Percentiles rank a stretch among this genome's conserved stretches.
These are phyloP conservation scores for Trichomycterus rosablanca DNA, from an alignment of 2,113 vertebrate genomes.

Conservation along the genomic window DNA sequence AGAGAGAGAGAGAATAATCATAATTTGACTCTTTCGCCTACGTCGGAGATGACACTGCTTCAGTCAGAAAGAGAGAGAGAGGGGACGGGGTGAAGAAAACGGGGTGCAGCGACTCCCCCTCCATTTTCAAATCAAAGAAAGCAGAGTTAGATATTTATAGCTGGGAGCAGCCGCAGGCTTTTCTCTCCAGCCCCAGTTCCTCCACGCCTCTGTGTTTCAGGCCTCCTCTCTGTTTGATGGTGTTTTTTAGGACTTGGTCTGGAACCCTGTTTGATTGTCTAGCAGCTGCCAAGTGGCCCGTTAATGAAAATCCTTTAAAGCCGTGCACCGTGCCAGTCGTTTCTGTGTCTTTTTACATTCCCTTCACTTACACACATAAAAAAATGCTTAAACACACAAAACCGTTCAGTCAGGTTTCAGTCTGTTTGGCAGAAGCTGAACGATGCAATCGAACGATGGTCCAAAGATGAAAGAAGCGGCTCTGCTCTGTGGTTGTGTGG, in stretches of 20 bases:
- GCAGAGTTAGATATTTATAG: slow-evolving; percentile 36
- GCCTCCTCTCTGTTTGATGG: slow-evolving; percentile 1
- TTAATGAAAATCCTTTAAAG: slow-evolving; percentile 28
- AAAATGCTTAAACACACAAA: no score
- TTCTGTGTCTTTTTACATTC: no score
- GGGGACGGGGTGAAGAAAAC: background rate
- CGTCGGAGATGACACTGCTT: slow-evolving; percentile 17
- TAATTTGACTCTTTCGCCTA: slow-evolving; percentile 23
- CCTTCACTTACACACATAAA: background rate
- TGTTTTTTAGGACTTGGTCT: background rate
- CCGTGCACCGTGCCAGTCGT: slow-evolving; percentile 1
- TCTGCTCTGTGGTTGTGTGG: no score
- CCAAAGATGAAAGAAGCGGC: no score
- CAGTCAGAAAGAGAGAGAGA: slow-evolving; percentile 5
- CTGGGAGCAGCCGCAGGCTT: slow-evolving; percentile 10
- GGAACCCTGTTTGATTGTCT: slow-evolving; percentile 6
- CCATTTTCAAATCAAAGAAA: slow-evolving; percentile 35
- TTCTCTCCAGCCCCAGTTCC: background rate
- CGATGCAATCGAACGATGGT: no score
- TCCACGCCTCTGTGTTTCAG: background rate
- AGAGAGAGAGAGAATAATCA: background rate
- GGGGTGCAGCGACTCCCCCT: background rate
- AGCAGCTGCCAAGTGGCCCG: slow-evolving; percentile 9
- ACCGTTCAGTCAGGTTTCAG: no score
- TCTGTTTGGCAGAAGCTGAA: no score